Conservation (phyloP, 2,888 invertebrate species). For the Platycnemis pennipes region DNA sequence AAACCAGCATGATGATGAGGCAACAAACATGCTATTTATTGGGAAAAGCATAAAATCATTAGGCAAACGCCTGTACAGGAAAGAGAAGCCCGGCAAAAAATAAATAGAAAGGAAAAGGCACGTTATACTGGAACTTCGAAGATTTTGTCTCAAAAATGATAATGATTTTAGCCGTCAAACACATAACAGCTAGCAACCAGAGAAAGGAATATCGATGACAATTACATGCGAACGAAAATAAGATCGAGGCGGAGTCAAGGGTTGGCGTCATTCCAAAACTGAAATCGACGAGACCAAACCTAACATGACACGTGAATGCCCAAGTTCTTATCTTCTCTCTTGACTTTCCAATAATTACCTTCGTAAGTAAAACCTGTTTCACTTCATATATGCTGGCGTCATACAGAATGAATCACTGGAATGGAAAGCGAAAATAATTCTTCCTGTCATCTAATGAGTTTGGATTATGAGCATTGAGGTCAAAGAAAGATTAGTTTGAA, state of each 20-base stretch:
- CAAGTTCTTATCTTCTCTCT: background rate
- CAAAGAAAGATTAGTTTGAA: background rate
- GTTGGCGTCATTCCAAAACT: background rate
- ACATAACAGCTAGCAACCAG: background rate
- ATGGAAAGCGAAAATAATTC: background rate
- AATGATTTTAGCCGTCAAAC: background rate
- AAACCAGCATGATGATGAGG: background rate
- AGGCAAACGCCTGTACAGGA: background rate
- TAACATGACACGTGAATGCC: background rate
- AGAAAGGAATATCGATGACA: background rate
- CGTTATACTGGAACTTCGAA: too few relatives aligned
- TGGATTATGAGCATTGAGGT: background rate
- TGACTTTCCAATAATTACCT: background rate
- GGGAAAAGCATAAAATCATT: background rate
- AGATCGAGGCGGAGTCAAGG: background rate
- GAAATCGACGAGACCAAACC: background rate
- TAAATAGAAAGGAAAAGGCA: background rate
- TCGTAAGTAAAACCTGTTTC: conserved; percentile 2
- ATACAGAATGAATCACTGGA: background rate
- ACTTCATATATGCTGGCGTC: background rate
- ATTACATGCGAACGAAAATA: background rate
- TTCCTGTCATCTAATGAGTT: background rate
- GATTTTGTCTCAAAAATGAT: background rate
- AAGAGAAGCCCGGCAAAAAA: background rate
- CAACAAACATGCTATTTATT: background rate